A percentile compares a stretch with the other conserved stretches of the same genome.
phyloP scores from a whole-genome alignment of 2,888 invertebrate genomes.

The Cephus pygmeus region DNA sequence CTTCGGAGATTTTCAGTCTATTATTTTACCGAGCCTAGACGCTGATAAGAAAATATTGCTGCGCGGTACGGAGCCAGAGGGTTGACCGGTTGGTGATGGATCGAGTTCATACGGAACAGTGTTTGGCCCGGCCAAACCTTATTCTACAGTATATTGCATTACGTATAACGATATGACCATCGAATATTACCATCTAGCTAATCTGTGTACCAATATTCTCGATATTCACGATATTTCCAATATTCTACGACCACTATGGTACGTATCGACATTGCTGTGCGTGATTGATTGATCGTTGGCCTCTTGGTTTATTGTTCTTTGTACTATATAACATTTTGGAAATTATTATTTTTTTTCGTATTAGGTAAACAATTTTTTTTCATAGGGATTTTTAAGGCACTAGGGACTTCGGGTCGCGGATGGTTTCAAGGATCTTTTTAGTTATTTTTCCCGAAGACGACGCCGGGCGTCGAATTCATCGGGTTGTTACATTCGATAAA shows the following conservation, averaged over 20 bases:
- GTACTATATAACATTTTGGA: neutral
- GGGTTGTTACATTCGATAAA: neutral
- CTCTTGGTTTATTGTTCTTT: neutral
- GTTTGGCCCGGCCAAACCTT: constrained; percentile 17
- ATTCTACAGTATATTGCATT: constrained; percentile 22
- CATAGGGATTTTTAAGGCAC: neutral
- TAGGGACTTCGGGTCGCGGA: neutral
- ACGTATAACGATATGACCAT: constrained; percentile 14
- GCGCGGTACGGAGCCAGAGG: neutral
- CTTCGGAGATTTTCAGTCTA: neutral
- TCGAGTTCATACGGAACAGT: constrained; percentile 11
- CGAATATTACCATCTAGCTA: constrained; percentile 21
- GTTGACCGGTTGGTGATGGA: constrained; percentile 6
- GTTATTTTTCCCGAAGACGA: neutral
- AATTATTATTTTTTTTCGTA: neutral
- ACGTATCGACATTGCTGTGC: constrained; percentile 8
- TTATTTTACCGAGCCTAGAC: neutral
- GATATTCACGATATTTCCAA: constrained; percentile 5
- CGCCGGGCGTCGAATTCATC: neutral
- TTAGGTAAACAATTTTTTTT: neutral
- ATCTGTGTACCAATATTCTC: constrained; percentile 24
- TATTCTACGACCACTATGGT: neutral
- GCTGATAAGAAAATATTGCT: constrained; percentile 16
- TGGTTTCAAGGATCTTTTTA: neutral
- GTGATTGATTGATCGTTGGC: constrained; percentile 16